Evolutionary conservation across 53 echinoderm and acorn worm species (phyloP).

Genomic region (Temnopleurus reevesii): DNA sequence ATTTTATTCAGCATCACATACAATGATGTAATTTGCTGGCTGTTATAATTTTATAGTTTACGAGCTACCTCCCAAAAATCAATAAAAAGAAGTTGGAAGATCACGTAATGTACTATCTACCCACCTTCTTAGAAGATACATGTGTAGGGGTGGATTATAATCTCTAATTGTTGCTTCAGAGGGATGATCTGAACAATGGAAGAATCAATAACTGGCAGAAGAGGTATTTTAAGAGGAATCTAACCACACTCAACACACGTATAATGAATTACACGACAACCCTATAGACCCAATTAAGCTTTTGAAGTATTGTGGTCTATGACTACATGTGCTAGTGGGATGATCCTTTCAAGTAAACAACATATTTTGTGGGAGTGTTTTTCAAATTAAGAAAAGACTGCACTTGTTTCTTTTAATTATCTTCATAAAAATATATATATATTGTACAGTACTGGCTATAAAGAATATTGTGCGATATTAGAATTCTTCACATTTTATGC

Average conservation of each 20-base stretch:
- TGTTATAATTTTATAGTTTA: neutral
- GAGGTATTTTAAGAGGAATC: neutral
- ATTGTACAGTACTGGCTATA: no score
- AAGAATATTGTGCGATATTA: no score
- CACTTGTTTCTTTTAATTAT: no score
- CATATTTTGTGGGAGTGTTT: no score
- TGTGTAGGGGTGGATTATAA: conserved; percentile 3
- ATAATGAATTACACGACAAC: neutral
- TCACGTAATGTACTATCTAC: neutral
- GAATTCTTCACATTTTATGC: no score
- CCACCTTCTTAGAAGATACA: neutral
- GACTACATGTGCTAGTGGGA: neutral
- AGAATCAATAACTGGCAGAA: neutral
- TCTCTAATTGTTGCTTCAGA: conserved; percentile 18
- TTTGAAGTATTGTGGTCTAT: neutral
- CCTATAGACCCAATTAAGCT: neutral
- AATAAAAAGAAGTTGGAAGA: neutral
- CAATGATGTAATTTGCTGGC: no score
- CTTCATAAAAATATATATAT: no score
- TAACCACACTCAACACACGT: neutral
- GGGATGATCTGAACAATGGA: neutral
- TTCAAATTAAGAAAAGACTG: no score
- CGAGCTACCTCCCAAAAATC: neutral
- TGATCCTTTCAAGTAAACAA: no score
- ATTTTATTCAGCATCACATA: no score